phyloP scores from a whole-genome alignment of 2,888 invertebrate genomes.

The Sarcophaga subvicina region DNA sequence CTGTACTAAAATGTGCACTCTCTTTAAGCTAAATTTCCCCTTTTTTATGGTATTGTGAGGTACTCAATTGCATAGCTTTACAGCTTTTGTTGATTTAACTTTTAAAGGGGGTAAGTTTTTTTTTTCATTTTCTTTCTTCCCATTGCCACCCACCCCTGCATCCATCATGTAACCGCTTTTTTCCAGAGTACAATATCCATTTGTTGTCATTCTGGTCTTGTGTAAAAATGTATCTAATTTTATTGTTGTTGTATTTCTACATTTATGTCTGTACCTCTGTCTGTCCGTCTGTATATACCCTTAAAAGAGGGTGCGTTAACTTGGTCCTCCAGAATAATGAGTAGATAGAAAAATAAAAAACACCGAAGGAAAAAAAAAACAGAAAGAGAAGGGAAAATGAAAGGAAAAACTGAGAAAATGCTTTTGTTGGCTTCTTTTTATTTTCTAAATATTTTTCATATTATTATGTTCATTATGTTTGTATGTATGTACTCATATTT shows the following conservation, averaged over 20 bases:
- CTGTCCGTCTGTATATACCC: constrained; percentile 19
- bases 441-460: constrained; percentile 4
- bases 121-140: not conserved
- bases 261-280: constrained; percentile 20
- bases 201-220: not conserved
- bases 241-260: not conserved
- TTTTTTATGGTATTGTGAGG: not conserved
- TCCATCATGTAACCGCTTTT: not conserved
- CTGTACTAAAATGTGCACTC: constrained; percentile 33
- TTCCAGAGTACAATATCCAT: not conserved
- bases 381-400: not conserved
- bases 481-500: not conserved
- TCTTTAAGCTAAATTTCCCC: constrained; percentile 51
- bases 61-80: not conserved
- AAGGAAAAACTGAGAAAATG: constrained; percentile 15
- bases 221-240: constrained; percentile 38
- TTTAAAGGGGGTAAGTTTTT: constrained; percentile 15
- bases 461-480: not conserved
- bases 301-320: constrained; percentile 57
- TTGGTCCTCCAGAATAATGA: constrained; percentile 25
- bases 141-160: not conserved
- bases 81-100: not conserved
- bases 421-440: constrained; percentile 63
- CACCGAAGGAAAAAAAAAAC: not conserved
- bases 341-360: not conserved